phyloP scores from a whole-genome alignment of 1,140 invertebrate species.

The Zeugodacus cucurbitae region DNA sequence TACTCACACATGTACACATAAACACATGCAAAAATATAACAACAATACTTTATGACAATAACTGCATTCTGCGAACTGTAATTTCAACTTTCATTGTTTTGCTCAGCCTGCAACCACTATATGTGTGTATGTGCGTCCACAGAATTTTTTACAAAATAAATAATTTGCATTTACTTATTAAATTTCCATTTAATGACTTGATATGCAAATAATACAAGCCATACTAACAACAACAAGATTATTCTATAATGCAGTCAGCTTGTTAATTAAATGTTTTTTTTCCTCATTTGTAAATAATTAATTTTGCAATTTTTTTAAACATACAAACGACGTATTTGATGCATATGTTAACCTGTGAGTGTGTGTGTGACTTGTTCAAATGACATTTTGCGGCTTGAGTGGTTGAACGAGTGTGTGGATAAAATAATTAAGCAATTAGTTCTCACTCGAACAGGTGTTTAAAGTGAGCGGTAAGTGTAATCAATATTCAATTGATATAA shows the following conservation, averaged over 20 bases:
- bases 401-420: neutral
- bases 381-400: neutral
- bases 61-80: neutral
- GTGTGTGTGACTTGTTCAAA: neutral
- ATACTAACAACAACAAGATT: neutral
- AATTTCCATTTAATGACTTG: slow-evolving; percentile 9
- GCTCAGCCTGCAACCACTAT: neutral
- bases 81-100: neutral
- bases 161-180: neutral
- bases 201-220: neutral
- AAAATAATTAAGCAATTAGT: slow-evolving; percentile 4
- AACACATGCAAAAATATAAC: neutral
- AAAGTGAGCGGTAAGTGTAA: neutral
- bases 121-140: too few species aligned
- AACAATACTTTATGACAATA: neutral
- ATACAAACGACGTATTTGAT: neutral
- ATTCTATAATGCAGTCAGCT: neutral
- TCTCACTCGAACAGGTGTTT: neutral
- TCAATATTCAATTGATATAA: too few species aligned
- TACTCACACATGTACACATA: neutral
- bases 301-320: neutral
- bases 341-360: neutral
- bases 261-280: slow-evolving; percentile 22
- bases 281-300: neutral
- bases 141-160: neutral